Percentiles rank a stretch among this genome's conserved stretches.
phyloP scores from a whole-genome alignment of 2,797 vertebrate genomes.

The Margarornis squamiger region DNA sequence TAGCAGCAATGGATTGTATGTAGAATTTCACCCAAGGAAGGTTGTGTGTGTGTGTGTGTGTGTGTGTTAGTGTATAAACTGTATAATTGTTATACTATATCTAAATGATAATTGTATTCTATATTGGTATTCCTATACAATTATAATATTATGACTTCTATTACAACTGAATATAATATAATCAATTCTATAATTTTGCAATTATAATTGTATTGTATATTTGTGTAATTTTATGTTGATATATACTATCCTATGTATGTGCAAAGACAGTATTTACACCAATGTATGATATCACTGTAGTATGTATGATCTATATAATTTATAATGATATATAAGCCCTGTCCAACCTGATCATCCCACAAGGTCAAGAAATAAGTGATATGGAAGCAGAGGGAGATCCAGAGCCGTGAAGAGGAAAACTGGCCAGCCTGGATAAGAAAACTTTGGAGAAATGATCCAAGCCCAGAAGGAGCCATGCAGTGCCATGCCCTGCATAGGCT shows the following conservation, averaged over 20 bases:
- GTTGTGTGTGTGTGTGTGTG: neutral
- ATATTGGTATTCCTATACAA: neutral
- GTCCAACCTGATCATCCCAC: neutral
- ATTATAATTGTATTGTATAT: neutral
- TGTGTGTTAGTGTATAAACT: neutral
- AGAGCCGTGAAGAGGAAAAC: neutral
- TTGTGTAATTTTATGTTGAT: neutral
- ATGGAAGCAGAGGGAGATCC: neutral
- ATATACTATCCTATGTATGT: neutral
- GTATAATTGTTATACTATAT: neutral
- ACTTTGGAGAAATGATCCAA: neutral
- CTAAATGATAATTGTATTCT: neutral
- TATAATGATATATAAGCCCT: neutral
- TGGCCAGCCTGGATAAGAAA: neutral
- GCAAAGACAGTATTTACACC: neutral
- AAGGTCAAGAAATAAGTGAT: neutral
- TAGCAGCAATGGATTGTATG: neutral
- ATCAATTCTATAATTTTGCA: neutral
- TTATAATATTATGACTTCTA: neutral
- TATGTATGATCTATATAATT: too few species aligned
- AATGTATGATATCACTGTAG: too few species aligned
- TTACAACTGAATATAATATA: neutral
- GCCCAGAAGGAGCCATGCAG: accelerated
- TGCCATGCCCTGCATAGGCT: accelerated
- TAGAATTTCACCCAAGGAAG: neutral